Base-by-base conservation (phyloP, 1,140 invertebrate species). In the Drosophila trapezifrons region DNA sequence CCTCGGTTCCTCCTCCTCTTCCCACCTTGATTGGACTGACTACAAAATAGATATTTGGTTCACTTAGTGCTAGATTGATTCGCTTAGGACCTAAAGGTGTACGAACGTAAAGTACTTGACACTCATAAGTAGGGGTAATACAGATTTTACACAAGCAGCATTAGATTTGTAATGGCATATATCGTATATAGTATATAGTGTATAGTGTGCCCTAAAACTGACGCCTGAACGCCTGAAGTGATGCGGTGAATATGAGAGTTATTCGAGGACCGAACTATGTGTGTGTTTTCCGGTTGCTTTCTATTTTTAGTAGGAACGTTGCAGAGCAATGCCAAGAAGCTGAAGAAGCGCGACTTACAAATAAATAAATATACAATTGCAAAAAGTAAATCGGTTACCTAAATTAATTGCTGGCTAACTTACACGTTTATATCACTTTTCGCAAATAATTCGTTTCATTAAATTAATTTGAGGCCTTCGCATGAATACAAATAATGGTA, bases 381-480 rank as follows among this genome's bases (percentile, higher is more conserved):
- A 82, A 87, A 85, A 87, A 85, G 78, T 76, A 78, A 51, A 76
- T 69, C 63, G 51, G 60, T 80, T 70, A 67, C 56, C 83, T 86
- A 89, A 83, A 80, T 58, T 86, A 87, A 87, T 35, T 70, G 79
- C 81, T 83, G 76, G 83, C 83, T 89, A 89, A 84, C 84, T 89
- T 89, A 89, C 83, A 87, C 56, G 63, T 89, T 80, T 89, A 89
- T 89, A 89, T 89, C 84, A 89, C 84, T 89, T 89, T 89, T 89
- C 77, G 84, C 84, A 89, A 89, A 89, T 89, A 84, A 89, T 87
- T 87, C 80, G 84, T 80, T 89, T 80, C 66, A 59, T 80, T 54
- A 89, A 84, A 78, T 74, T 75, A 89, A 75, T 65, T 83, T 89
- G 84, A 89, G 80, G 84, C 84, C 72, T 58, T 78, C 71, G 65